phyloP scores from a whole-genome alignment of 1,140 invertebrate species.

The Drosophila pectinifera region DNA sequence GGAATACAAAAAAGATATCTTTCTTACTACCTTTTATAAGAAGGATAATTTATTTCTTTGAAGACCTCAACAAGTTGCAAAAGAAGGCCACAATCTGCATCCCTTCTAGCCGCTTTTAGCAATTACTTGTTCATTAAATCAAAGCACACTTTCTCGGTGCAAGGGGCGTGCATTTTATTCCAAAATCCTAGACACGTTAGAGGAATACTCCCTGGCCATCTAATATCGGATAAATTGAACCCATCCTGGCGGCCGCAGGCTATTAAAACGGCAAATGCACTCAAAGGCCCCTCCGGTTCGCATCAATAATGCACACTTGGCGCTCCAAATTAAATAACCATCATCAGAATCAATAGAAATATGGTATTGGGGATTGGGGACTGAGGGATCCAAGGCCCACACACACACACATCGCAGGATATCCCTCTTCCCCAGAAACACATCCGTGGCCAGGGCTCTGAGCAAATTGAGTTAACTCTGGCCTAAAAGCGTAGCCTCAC shows the following conservation, averaged over 20 bases:
- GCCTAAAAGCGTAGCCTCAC: constrained; percentile 68
- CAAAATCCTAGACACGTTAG: constrained; percentile 3
- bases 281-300: constrained; percentile 42
- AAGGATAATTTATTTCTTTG: too few relatives aligned
- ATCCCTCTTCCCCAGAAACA: constrained; percentile 1
- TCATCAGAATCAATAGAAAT: constrained; percentile 76
- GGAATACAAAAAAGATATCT: too few relatives aligned
- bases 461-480: constrained; percentile 79
- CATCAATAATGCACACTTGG: constrained; percentile 83
- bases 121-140: background rate
- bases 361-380: background rate
- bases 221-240: background rate
- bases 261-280: constrained; percentile 61
- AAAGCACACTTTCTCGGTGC: background rate
- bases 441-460: constrained; percentile 15
- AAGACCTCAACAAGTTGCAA: too few relatives aligned
- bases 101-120: background rate
- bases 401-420: background rate
- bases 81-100: too few relatives aligned
- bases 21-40: too few relatives aligned
- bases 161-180: background rate
- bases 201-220: background rate
- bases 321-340: constrained; percentile 83
- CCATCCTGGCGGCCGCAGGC: constrained; percentile 17
- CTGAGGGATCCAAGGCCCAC: background rate